phyloP scores from a whole-genome alignment of 2,113 vertebrate species.

The Puma concolor region DNA sequence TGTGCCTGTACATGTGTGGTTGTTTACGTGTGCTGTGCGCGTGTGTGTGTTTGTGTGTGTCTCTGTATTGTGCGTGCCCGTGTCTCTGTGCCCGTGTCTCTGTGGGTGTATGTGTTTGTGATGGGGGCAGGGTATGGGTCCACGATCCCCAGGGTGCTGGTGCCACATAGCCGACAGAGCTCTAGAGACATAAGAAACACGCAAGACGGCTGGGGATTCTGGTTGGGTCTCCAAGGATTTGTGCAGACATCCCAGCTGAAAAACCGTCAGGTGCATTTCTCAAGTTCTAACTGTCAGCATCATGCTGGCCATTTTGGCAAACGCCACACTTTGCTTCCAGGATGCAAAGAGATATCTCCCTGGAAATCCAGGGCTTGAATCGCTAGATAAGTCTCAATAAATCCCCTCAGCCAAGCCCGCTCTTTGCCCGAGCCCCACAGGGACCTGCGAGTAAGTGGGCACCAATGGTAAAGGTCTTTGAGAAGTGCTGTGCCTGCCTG shows the following conservation, averaged over 20 bases:
- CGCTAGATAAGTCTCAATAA: fast-evolving
- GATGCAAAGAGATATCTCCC: neutral
- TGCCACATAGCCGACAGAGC: neutral
- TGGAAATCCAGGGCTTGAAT: neutral
- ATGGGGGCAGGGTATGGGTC: fast-evolving
- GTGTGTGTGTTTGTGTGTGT: neutral
- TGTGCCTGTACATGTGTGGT: neutral
- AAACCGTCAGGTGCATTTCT: neutral
- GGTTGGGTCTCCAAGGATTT: neutral
- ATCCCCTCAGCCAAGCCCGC: fast-evolving
- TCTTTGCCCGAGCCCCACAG: neutral
- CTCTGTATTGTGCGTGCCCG: neutral
- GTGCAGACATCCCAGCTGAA: neutral
- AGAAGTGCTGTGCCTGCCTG: fast-evolving
- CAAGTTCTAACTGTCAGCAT: neutral
- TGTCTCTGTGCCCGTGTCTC: neutral
- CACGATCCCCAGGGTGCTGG: neutral
- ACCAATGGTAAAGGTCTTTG: fast-evolving
- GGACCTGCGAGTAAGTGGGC: neutral
- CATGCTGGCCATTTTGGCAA: neutral
- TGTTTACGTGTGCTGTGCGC: neutral
- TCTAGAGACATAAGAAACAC: too few species aligned
- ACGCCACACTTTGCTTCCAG: neutral
- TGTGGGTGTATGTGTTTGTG: fast-evolving
- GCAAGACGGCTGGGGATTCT: fast-evolving